Evolutionary conservation across 2,888 invertebrate species (phyloP), one percentile per base, ranked within the genome.

Genomic region (Augiades crinisus): DNA sequence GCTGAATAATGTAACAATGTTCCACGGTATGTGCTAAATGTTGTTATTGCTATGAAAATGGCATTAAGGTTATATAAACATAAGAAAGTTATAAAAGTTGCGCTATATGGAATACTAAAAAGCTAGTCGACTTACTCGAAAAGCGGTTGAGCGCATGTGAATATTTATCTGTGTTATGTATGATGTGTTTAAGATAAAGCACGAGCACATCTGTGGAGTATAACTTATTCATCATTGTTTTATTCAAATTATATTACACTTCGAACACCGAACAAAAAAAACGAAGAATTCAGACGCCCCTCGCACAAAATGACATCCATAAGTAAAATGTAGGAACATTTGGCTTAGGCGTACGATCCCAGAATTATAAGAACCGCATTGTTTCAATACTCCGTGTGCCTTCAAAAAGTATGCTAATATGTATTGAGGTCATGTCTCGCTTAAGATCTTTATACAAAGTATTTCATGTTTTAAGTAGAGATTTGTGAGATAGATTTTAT

Each of bases 1-100:
- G 14, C 52, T 57, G 54, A 56, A 58, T 58, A 50, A 55, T 58
- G 57, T 55, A 51, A 51, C 41, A 45, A 51, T 21, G 14, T 31
- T 10, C 10, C 33, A 17, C 17, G 34, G 27, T 31, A 34, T 49
- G 49, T 41, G 10, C 33, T 21, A 34, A 33, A 49, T 19, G 33
- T 24, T 38, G 37, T 47, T 49, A 22, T 24, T 16, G 14, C 38
- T 37, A 19, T 30, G 36, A 10, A 17, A 14, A 16, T n/a, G 5
- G 14, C 14, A 14, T 19, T 3, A 14, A 14, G 5, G 14, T n/a
- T 27, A n/a, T 12, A 30, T 30, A 12, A 30, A 10, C 4, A 12
- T 10, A 5, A 30, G 5, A 10, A 0, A 12, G 12, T 5, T 4
- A 2, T 27, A 27, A 27, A 27, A 8, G n/a, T 24, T 2, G 19